A percentile compares a stretch with the other conserved stretches of the same genome.
Conservation (phyloP, 2,797 vertebrate genomes). For the Australoheros facetus region DNA sequence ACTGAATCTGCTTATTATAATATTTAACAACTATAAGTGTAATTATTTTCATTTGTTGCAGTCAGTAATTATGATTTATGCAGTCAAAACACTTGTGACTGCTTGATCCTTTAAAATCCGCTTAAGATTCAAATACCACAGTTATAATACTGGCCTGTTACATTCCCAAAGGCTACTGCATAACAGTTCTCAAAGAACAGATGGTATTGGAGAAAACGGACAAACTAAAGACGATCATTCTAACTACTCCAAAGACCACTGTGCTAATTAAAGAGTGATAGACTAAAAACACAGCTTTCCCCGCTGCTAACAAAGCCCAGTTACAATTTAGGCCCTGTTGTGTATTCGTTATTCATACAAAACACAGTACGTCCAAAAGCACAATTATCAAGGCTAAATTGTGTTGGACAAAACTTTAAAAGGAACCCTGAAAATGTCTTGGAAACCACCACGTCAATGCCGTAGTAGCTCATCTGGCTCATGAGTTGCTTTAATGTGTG, state of each 20-base stretch:
- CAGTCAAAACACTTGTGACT: conserved; percentile 22
- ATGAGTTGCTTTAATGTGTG: rapidly evolving
- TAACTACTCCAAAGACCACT: neutral
- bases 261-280: conserved; percentile 9
- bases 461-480: neutral
- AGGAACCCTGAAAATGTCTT: neutral
- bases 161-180: conserved; percentile 11
- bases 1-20: conserved; percentile 1
- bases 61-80: conserved; percentile 11
- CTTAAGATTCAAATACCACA: conserved; percentile 12
- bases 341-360: neutral
- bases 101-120: conserved; percentile 38
- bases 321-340: neutral
- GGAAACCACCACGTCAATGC: neutral
- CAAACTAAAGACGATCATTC: conserved; percentile 2
- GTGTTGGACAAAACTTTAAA: neutral
- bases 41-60: conserved; percentile 21
- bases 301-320: neutral
- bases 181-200: conserved; percentile 6
- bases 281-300: conserved; percentile 1
- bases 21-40: neutral
- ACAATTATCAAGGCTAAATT: neutral
- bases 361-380: neutral
- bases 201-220: neutral
- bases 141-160: neutral